Conservation (phyloP, 2,113 vertebrate species). For the Myotis brandtii region DNA sequence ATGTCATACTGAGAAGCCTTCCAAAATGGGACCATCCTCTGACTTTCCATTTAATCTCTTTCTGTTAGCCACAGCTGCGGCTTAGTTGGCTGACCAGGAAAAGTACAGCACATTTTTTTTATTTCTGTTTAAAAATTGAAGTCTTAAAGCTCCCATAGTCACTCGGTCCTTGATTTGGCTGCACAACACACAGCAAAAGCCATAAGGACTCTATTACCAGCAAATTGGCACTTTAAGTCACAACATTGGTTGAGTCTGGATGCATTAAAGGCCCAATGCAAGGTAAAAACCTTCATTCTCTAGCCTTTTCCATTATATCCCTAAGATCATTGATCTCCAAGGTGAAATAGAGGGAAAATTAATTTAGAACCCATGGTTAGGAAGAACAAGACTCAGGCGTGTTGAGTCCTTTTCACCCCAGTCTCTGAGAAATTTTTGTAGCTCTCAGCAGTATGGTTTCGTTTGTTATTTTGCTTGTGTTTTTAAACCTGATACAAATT, state of each 20-base stretch:
- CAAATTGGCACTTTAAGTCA: conserved; percentile 48
- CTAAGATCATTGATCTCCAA: neutral
- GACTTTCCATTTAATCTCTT: neutral
- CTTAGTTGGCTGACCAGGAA: neutral
- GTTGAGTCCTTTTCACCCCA: neutral
- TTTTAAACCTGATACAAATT: conserved; percentile 8
- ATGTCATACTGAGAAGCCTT: neutral
- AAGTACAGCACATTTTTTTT: neutral
- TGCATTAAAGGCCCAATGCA: conserved; percentile 32
- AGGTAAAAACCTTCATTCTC: neutral
- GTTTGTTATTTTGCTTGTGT: neutral
- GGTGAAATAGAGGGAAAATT: neutral
- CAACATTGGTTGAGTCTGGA: conserved; percentile 15
- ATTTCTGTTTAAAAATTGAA: conserved; percentile 8
- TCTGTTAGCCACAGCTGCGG: neutral
- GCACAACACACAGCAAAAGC: neutral
- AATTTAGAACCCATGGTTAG: neutral
- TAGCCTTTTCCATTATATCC: conserved; percentile 39
- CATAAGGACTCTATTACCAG: conserved; percentile 44
- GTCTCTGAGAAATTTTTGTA: neutral
- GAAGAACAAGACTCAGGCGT: neutral
- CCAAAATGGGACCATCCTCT: neutral
- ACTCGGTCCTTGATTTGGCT: conserved; percentile 11
- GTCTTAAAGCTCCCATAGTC: conserved; percentile 2
- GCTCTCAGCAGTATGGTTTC: neutral